These are phyloP conservation scores for Sapajus apella DNA, from an alignment of 2,113 vertebrate species.

Conservation along the genomic window DNA sequence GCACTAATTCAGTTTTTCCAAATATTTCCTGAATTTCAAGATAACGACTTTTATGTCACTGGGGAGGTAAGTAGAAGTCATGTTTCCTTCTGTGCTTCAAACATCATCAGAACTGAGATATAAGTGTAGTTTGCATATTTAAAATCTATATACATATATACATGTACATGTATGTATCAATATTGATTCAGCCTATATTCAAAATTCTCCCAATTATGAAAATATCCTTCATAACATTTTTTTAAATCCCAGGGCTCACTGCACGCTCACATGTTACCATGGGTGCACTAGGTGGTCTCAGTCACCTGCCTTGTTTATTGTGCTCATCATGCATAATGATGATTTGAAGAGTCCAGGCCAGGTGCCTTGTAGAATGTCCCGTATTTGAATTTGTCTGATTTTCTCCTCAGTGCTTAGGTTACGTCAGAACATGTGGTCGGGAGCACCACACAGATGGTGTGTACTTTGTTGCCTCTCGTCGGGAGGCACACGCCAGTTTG, in stretches of 20 bases:
- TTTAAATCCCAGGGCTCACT: background rate
- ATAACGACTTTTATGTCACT: slow-evolving; percentile 89
- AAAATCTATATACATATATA: background rate
- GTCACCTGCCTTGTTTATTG: background rate
- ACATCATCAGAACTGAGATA: slow-evolving; percentile 32
- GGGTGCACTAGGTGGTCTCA: background rate
- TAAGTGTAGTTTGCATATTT: background rate
- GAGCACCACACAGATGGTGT: background rate
- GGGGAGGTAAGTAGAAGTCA: slow-evolving; percentile 86
- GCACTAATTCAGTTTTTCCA: slow-evolving; percentile 89
- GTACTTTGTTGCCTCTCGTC: background rate
- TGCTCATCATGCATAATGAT: background rate
- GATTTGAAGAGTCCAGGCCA: background rate
- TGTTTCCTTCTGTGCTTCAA: slow-evolving; percentile 34
- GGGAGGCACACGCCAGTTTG: background rate
- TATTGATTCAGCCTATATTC: background rate
- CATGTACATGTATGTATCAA: background rate
- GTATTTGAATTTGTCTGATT: background rate
- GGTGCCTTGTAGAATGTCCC: background rate
- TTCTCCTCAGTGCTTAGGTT: background rate
- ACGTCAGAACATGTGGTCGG: background rate
- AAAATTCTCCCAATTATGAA: background rate
- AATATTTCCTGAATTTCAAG: slow-evolving; percentile 90
- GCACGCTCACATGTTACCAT: background rate
- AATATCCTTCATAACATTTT: background rate